These are phyloP conservation scores for Ellobius talpinus DNA, from an alignment of 2,113 vertebrate species.

Conservation along the genomic window DNA sequence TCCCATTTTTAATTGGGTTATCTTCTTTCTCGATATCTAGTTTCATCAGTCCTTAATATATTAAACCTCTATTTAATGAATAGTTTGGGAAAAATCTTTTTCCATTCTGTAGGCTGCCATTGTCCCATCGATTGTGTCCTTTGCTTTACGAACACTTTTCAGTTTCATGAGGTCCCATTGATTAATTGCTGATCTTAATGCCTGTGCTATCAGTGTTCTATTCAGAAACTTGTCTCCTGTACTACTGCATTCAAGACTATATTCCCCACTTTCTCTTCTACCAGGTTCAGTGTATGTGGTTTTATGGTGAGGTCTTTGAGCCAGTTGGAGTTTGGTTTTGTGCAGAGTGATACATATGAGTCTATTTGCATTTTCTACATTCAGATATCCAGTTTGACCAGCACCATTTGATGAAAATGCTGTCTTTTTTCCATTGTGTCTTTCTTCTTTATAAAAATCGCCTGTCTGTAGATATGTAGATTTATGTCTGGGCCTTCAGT, in stretches of 20 bases:
- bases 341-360: neutral
- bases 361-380: neutral
- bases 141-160: neutral
- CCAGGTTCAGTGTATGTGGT: neutral
- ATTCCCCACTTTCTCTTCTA: no score
- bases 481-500: neutral
- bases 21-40: neutral
- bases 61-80: neutral
- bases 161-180: neutral
- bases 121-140: neutral
- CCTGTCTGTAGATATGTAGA: neutral
- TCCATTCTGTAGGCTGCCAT: neutral
- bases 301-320: neutral
- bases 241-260: no score
- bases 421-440: neutral
- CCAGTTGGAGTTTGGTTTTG: neutral
- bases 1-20: neutral
- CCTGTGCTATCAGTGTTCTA: neutral
- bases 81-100: neutral
- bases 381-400: neutral
- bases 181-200: neutral
- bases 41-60: neutral
- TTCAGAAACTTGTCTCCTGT: neutral
- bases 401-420: neutral
- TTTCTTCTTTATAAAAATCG: neutral